Evolutionary conservation across 2,113 vertebrate genomes (phyloP).

Genomic region (Anthoscopus minutus): DNA sequence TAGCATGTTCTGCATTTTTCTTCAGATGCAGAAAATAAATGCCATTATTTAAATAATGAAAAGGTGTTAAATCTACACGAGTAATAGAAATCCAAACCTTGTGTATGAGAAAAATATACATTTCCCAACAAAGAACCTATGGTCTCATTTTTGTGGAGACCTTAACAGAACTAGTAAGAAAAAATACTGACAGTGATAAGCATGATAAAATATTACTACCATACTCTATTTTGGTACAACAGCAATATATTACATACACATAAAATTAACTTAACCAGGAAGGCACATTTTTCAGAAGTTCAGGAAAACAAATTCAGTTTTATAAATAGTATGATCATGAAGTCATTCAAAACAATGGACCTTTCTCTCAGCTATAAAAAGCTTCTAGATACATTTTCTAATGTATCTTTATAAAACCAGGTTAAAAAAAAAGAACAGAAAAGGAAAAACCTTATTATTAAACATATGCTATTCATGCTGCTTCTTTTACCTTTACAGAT

Average conservation of each 20-base stretch:
- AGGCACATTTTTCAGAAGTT: slow-evolving; percentile 78
- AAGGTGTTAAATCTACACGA: neutral
- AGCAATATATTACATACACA: slow-evolving; percentile 37
- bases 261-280: slow-evolving; percentile 79
- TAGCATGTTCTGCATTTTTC: neutral
- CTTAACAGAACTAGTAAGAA: slow-evolving; percentile 50
- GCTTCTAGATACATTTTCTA: neutral
- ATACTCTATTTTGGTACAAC: slow-evolving; percentile 48
- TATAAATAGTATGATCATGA: slow-evolving; percentile 66
- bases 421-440: neutral
- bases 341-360: slow-evolving; percentile 67
- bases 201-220: slow-evolving; percentile 67
- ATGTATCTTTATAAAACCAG: neutral
- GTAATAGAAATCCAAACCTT: neutral
- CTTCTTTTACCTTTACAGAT: neutral
- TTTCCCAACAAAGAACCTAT: neutral
- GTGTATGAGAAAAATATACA: neutral
- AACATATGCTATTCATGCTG: neutral
- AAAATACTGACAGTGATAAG: slow-evolving; percentile 52
- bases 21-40: neutral
- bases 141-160: slow-evolving; percentile 26
- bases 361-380: slow-evolving; percentile 55
- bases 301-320: slow-evolving; percentile 68
- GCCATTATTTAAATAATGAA: neutral
- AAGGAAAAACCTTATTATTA: neutral